A percentile compares a stretch with the other conserved stretches of the same genome.
Evolutionary conservation across 1,140 invertebrate genomes (phyloP).

Genomic region (Sycophaga agraensis): DNA sequence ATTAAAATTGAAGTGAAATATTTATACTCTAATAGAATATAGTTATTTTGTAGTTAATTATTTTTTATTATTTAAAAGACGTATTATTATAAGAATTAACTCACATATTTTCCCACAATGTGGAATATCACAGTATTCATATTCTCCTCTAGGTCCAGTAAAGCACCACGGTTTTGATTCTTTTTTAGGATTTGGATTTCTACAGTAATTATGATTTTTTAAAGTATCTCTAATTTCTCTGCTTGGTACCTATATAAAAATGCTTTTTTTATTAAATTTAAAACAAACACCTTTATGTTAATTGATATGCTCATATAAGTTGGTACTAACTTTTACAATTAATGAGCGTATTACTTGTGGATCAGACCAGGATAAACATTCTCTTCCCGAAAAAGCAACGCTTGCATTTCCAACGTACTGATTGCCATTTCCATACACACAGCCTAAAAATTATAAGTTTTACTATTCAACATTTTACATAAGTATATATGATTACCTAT

Average conservation of each 20-base stretch:
- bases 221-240: constrained; percentile 44
- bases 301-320: neutral
- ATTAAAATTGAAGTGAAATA: neutral
- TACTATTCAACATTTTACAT: constrained; percentile 11
- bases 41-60: no score
- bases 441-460: constrained; percentile 56
- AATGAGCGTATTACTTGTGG: constrained; percentile 48
- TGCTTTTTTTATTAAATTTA: no score
- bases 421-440: constrained; percentile 56
- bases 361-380: constrained; percentile 59
- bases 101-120: constrained; percentile 50
- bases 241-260: constrained; percentile 43
- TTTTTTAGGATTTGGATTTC: constrained; percentile 59
- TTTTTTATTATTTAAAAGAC: no score
- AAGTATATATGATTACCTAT: no score
- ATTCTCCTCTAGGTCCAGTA: constrained; percentile 43
- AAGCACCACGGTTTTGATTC: constrained; percentile 63
- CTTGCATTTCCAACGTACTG: constrained; percentile 60
- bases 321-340: constrained; percentile 40
- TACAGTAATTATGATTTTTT: constrained; percentile 59
- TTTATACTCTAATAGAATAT: no score
- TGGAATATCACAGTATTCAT: constrained; percentile 63
- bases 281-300: no score
- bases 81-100: no score
- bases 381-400: constrained; percentile 52